Evolutionary conservation across 2,797 vertebrate species (phyloP).

Genomic region (Parauchenoglanis ngamensis): DNA sequence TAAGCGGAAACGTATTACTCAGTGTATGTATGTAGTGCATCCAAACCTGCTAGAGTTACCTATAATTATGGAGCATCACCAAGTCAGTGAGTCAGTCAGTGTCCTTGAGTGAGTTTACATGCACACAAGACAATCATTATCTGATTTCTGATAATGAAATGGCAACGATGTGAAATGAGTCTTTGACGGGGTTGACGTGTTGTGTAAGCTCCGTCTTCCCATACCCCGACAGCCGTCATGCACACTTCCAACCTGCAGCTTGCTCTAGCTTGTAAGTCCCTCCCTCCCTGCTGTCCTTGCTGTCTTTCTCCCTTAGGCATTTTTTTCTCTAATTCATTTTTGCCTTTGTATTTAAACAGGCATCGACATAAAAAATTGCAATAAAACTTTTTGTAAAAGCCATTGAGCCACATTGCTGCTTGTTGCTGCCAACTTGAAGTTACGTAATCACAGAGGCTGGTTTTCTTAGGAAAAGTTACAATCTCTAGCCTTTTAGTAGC

Average conservation of each 20-base stretch:
- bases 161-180: no score
- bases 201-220: neutral
- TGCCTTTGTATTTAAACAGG: neutral
- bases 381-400: neutral
- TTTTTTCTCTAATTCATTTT: neutral
- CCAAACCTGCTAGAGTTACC: neutral
- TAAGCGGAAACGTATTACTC: neutral
- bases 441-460: neutral
- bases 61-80: no score
- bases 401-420: neutral
- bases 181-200: neutral
- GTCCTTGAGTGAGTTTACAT: neutral
- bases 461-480: neutral
- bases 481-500: neutral
- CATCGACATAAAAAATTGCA: neutral
- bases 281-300: neutral
- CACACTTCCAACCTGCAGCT: neutral
- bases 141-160: neutral
- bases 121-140: neutral
- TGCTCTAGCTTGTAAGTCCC: conserved; percentile 5
- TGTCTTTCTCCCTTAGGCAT: neutral
- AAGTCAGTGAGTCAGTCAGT: neutral
- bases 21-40: neutral
- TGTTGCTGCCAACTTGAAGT: neutral
- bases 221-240: no score